phyloP scores from a whole-genome alignment of 2,888 invertebrate genomes.

The Catocala sponsa region DNA sequence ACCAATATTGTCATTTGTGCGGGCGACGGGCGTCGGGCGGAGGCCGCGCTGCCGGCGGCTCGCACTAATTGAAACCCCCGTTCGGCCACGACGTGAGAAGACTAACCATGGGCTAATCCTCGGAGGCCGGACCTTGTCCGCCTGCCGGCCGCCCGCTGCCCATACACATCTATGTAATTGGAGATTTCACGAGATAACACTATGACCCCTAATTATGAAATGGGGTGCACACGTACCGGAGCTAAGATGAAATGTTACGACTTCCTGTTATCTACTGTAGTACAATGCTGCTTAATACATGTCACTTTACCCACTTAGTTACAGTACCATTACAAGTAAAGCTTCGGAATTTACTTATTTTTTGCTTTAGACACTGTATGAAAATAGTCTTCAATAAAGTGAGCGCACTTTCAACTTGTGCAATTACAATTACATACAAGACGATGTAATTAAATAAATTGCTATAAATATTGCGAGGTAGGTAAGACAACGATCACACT shows the following conservation, averaged over 20 bases:
- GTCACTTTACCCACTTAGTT: constrained; percentile 12
- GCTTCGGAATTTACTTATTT: no score
- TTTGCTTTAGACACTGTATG: no score
- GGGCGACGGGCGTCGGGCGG: constrained; percentile 48
- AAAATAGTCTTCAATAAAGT: no score
- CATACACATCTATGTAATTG: constrained; percentile 75
- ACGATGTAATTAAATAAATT: constrained; percentile 4
- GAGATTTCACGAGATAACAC: constrained; percentile 86
- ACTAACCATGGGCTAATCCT: constrained; percentile 81
- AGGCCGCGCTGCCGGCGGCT: constrained; percentile 47
- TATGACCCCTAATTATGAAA: constrained; percentile 77
- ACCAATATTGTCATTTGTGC: constrained; percentile 75
- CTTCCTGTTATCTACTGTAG: constrained; percentile 47
- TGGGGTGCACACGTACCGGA: constrained; percentile 57
- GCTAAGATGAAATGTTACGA: constrained; percentile 47
- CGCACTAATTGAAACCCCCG: constrained; percentile 80
- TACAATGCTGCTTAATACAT: constrained; percentile 34
- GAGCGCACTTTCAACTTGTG: no score
- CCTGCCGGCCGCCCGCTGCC: constrained; percentile 38
- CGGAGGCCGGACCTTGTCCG: constrained; percentile 56
- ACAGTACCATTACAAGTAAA: not conserved
- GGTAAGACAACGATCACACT: constrained; percentile 43
- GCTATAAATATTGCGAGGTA: constrained; percentile 27
- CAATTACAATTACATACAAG: no score
- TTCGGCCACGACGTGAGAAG: constrained; percentile 81